phyloP scores from a whole-genome alignment of 2,888 invertebrate species.

The Ethmia dodecea region DNA sequence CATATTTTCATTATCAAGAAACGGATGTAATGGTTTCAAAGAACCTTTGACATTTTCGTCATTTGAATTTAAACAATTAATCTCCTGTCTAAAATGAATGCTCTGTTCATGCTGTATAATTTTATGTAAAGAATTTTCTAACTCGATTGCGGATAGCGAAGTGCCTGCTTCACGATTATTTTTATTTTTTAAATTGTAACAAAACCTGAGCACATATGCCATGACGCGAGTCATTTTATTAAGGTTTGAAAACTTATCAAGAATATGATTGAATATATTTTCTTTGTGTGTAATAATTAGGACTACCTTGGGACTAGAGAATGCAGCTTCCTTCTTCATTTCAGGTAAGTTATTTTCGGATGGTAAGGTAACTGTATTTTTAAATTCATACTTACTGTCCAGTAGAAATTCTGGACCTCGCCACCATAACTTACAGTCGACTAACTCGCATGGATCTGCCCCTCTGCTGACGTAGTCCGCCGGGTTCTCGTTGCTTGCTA shows the following conservation, averaged over 20 bases:
- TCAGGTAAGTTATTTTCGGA: conserved; percentile 5
- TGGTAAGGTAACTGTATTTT: background rate
- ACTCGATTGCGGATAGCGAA: background rate
- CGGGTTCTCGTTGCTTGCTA: conserved; percentile 12
- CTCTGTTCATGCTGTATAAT: conserved; percentile 16
- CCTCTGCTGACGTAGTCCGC: conserved; percentile 14
- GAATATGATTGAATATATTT: background rate
- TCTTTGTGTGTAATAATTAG: background rate
- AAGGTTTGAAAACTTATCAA: conserved; percentile 15
- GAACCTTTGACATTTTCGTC: conserved; percentile 4
- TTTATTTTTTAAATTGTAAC: conserved; percentile 12
- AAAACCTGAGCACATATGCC: conserved; percentile 15
- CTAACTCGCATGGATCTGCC: conserved; percentile 6
- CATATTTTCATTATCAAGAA: conserved; percentile 14
- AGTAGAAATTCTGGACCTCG: conserved; percentile 3
- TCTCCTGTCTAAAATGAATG: conserved; percentile 12
- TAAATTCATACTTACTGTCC: conserved; percentile 3
- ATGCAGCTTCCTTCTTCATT: background rate
- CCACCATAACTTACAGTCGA: conserved; percentile 7
- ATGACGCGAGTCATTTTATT: conserved; percentile 14
- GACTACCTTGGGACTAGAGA: background rate
- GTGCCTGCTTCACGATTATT: background rate
- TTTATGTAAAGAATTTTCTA: conserved; percentile 1
- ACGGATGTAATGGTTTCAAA: conserved; percentile 16
- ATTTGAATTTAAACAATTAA: conserved; percentile 7